Percentiles rank a stretch among this genome's conserved stretches.
Evolutionary conservation across 2,797 vertebrate genomes (phyloP).

Genomic region (Chaetophractus vellerosus): DNA sequence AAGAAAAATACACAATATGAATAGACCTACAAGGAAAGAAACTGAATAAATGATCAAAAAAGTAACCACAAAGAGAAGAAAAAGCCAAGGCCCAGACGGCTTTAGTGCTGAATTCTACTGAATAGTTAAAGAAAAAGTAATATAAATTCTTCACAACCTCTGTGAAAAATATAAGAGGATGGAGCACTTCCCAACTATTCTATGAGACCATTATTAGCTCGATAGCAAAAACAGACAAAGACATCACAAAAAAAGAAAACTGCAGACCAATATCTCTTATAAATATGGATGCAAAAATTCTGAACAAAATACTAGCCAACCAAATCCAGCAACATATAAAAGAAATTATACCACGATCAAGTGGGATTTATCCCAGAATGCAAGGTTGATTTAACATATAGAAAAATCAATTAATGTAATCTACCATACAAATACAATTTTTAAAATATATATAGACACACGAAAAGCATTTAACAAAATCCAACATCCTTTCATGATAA

Average conservation of each 20-base stretch:
- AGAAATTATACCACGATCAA: not conserved
- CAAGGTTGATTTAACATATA: not conserved
- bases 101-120: not conserved
- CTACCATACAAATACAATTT: not conserved
- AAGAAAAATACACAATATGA: not conserved
- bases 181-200: not conserved
- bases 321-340: not conserved
- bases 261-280: not conserved
- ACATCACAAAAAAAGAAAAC: not conserved
- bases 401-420: slow-evolving; percentile 37
- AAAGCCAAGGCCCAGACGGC: not conserved
- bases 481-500: not conserved
- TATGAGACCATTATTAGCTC: not conserved
- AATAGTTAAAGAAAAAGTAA: not conserved
- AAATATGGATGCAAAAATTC: not conserved
- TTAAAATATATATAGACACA: not conserved
- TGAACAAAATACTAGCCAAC: not conserved
- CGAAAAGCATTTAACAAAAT: slow-evolving; percentile 38
- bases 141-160: not conserved
- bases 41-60: not conserved
- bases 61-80: not conserved
- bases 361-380: slow-evolving; percentile 22
- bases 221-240: slow-evolving; percentile 10
- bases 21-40: not conserved
- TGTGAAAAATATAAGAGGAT: slow-evolving; percentile 21